Evolutionary conservation across 2,113 vertebrate genomes (phyloP).

Genomic region (Aegotheles bennettii): DNA sequence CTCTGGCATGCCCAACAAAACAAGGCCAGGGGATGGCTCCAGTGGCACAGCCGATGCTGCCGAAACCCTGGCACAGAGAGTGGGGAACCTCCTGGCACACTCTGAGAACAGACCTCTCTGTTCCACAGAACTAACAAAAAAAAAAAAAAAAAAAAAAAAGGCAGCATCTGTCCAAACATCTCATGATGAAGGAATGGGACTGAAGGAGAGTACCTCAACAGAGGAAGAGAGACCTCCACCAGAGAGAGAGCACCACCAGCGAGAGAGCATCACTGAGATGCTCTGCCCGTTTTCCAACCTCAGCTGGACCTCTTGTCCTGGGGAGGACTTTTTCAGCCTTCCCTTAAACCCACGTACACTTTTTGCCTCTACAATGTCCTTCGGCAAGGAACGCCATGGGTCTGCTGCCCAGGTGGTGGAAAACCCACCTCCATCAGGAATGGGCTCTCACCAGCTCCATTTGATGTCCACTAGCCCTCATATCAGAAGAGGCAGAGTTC

Average conservation of each 20-base stretch:
- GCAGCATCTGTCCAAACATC: neutral
- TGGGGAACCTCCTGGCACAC: fast-evolving
- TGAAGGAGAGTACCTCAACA: neutral
- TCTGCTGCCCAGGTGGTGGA: neutral
- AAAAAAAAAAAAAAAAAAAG: neutral
- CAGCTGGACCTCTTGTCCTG: neutral
- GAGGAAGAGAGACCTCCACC: neutral
- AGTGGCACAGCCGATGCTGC: fast-evolving
- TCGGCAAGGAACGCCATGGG: fast-evolving
- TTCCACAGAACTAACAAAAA: neutral
- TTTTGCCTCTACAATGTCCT: neutral
- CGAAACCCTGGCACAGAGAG: neutral
- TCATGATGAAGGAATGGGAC: neutral
- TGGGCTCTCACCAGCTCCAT: neutral
- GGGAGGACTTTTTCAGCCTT: neutral
- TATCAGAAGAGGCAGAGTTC: neutral
- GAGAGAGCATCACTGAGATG: no score
- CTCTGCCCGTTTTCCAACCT: neutral
- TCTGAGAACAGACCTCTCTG: neutral
- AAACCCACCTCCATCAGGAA: neutral
- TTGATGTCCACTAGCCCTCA: neutral
- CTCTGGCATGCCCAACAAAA: neutral
- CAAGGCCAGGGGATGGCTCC: neutral
- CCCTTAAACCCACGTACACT: neutral
- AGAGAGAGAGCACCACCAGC: fast-evolving